Evolutionary conservation across 2,113 vertebrate genomes (phyloP).

Genomic region (Otolemur garnettii): DNA sequence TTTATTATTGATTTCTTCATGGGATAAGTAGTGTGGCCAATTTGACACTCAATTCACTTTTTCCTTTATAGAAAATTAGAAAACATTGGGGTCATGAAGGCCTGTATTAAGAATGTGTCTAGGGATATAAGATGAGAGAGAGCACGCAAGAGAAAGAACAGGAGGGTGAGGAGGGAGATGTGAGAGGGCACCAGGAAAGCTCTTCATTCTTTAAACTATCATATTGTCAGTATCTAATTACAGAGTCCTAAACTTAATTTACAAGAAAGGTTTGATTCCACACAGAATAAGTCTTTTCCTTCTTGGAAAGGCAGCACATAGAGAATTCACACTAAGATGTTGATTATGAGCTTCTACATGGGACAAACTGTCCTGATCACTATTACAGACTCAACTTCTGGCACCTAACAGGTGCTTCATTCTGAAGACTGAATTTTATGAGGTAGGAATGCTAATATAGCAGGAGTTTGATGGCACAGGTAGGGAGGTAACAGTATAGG

Average conservation of each 20-base stretch:
- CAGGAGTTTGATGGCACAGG: not conserved
- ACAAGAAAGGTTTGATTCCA: not conserved
- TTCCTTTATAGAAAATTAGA: slow-evolving; percentile 55
- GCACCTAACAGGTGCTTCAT: not conserved
- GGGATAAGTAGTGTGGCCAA: slow-evolving; percentile 42
- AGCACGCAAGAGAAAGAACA: not conserved
- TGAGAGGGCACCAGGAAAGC: not conserved
- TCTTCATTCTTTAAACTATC: not conserved
- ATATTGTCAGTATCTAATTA: not conserved
- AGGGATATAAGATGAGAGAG: not conserved
- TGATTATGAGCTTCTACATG: not conserved
- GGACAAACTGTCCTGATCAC: not conserved
- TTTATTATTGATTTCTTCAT: slow-evolving; percentile 70
- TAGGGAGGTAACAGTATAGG: not conserved
- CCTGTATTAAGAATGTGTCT: slow-evolving; percentile 35
- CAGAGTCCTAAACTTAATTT: not conserved
- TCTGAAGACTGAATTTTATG: not conserved
- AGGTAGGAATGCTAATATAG: not conserved
- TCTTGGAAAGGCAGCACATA: not conserved
- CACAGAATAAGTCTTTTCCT: not conserved
- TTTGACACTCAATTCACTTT: slow-evolving; percentile 58
- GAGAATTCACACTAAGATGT: not conserved
- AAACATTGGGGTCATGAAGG: not conserved
- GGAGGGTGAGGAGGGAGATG: not conserved
- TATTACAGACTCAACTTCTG: not conserved